Base-by-base conservation (phyloP, 2,888 invertebrate species). In the Melipona beecheii region DNA sequence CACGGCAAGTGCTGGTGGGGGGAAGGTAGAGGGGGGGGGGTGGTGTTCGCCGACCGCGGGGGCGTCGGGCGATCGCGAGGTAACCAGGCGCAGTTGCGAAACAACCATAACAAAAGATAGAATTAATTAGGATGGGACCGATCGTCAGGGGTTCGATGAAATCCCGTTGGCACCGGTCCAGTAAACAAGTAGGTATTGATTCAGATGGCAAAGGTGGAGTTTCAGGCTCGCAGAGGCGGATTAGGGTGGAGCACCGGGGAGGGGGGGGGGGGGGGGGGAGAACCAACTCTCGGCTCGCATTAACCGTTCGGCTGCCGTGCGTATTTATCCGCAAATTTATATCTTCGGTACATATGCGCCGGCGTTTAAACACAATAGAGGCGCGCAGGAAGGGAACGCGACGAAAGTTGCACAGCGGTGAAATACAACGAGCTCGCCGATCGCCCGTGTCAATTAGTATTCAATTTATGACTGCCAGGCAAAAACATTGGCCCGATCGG, bases 251-350 rank as follows among this genome's bases (percentile, higher is more conserved):
- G 43, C 9, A 9, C 43, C 43, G 2, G 43, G 1, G 11, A 0
- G 43, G 43, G 36, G 36, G 36, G 9, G 9, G 43, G 43, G 2
- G 0, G 43, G 9, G 9, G 43, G 2, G 27, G 21, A 19, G 62
- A 87, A 78, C 52, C 19, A 27, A 60, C 60, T 78, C 75, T 91
- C 88, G 89, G 87, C 90, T 91, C 75, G 82, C 71, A 81, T 83
- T 83, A 93, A 92, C 91, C 89, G 27, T 27, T 27, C 1, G 90
- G 87, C 91, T 91, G 91, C 89, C 90, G 89, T 87, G 89, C 91
- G 91, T 93, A 93, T 93, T 93, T 92, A 93, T 92, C 91, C 90
- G 87, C 78, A 88, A 93, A 93, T 93, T 93, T 93, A 93, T 93
- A 91, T 89, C 89, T 85, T 86, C 80, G 89, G 56, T 92, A 91